Conservation (phyloP, 1,140 invertebrate genomes). For the Lordiphosa mommai region DNA sequence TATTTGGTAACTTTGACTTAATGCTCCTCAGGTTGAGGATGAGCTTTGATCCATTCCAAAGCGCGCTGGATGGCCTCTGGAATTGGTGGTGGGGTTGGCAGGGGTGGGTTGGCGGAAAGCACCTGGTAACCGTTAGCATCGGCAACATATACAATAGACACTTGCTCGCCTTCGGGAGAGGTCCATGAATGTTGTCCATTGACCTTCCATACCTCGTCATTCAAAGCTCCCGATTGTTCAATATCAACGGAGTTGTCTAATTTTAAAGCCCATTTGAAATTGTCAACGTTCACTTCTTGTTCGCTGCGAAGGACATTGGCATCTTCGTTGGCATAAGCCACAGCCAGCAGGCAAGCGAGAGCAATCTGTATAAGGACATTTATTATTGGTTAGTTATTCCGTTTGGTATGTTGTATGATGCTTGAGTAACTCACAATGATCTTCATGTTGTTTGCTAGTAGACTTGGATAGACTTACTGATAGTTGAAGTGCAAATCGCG, state of each 20-base stretch:
- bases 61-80: slow-evolving; percentile 83
- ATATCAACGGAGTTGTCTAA: slow-evolving; percentile 89
- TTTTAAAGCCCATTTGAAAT: slow-evolving; percentile 81
- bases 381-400: slow-evolving; percentile 1
- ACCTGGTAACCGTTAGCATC: slow-evolving; percentile 88
- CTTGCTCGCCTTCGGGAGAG: slow-evolving; percentile 84
- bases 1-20: slow-evolving; percentile 35
- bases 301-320: slow-evolving; percentile 31
- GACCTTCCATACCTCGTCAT: slow-evolving; percentile 84
- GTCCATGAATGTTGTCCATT: slow-evolving; percentile 87
- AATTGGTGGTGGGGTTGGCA: slow-evolving; percentile 85
- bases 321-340: slow-evolving; percentile 54
- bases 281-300: slow-evolving; percentile 32
- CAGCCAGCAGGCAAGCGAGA: slow-evolving; percentile 57
- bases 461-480: slow-evolving; percentile 60
- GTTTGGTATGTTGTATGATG: background rate
- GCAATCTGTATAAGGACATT: slow-evolving; percentile 32
- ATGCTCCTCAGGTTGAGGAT: slow-evolving; percentile 22
- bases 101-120: slow-evolving; percentile 81
- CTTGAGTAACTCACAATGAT: slow-evolving; percentile 57
- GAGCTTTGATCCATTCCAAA: slow-evolving; percentile 80
- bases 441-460: slow-evolving; percentile 66
- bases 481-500: slow-evolving; percentile 10
- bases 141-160: slow-evolving; percentile 74
- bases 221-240: slow-evolving; percentile 87